Evolutionary conservation across 2,888 invertebrate genomes (phyloP).

Genomic region (Miltochrista miniata): DNA sequence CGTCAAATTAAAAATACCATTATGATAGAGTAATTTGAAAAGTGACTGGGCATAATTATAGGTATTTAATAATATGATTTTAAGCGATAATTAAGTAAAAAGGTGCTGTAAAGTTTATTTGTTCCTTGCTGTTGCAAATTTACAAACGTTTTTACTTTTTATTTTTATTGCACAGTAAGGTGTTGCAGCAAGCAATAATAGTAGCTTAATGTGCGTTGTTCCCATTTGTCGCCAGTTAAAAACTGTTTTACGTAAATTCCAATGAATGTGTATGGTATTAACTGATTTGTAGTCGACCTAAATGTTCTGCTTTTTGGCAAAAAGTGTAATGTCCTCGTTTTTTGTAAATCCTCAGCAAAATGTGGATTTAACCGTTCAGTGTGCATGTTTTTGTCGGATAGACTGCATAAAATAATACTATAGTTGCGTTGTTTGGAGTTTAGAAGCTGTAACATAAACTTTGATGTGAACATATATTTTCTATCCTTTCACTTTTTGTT

Average conservation of each 20-base stretch:
- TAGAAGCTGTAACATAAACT: not conserved
- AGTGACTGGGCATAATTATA: no score
- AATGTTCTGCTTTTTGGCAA: conserved; percentile 17
- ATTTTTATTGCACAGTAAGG: not conserved
- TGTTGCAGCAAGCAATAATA: conserved; percentile 12
- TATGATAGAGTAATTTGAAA: no score
- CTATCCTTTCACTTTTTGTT: no score
- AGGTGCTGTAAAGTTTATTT: no score
- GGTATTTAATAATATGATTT: no score
- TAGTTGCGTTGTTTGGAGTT: not conserved
- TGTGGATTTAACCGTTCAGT: conserved; percentile 16
- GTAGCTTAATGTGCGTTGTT: conserved; percentile 25
- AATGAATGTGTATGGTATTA: conserved; percentile 29
- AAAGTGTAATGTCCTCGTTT: conserved; percentile 29
- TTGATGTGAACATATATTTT: no score
- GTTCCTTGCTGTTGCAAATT: no score
- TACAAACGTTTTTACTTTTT: no score
- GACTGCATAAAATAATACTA: not conserved
- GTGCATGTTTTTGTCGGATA: conserved; percentile 8
- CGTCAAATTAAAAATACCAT: no score
- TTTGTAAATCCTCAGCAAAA: conserved; percentile 29
- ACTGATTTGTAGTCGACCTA: conserved; percentile 29
- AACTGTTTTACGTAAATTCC: conserved; percentile 21
- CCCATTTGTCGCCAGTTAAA: conserved; percentile 21
- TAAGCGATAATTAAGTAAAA: no score